Conservation (phyloP, 2,888 invertebrate genomes). For the Polylopha cassiicola region DNA sequence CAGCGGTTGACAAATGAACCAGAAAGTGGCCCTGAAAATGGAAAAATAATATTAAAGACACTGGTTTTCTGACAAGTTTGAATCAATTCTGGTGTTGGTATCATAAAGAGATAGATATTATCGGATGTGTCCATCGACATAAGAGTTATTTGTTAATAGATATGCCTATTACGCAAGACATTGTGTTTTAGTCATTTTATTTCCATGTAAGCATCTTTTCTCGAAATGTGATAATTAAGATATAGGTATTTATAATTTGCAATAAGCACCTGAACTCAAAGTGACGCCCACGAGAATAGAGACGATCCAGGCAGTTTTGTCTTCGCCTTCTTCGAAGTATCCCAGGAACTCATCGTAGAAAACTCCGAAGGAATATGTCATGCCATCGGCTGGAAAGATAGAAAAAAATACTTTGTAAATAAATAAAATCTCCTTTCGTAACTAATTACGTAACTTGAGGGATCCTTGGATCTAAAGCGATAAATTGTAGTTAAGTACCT, state of each 20-base stretch:
- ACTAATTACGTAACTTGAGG: no score
- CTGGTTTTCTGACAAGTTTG: conserved; percentile 6
- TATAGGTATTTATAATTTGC: neutral
- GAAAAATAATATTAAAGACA: conserved; percentile 12
- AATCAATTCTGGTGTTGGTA: no score
- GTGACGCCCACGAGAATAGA: conserved; percentile 97
- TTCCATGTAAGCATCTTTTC: no score
- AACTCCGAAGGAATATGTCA: conserved; percentile 98
- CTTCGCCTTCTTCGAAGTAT: conserved; percentile 90
- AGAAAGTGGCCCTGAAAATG: conserved; percentile 91
- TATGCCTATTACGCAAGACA: no score
- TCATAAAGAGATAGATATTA: no score
- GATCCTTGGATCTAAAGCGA: no score
- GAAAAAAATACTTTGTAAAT: conserved; percentile 9
- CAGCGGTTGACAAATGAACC: conserved; percentile 96
- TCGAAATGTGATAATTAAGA: no score
- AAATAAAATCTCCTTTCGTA: no score
- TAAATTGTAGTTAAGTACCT: no score
- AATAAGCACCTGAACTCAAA: conserved; percentile 92
- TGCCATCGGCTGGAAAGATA: conserved; percentile 91
- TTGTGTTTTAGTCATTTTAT: no score
- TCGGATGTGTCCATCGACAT: no score
- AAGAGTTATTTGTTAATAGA: no score
- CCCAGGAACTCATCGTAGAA: conserved; percentile 91
- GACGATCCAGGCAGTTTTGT: conserved; percentile 93